Base-by-base conservation (phyloP, 2,888 invertebrate species). In the Leptopilina myrica region DNA sequence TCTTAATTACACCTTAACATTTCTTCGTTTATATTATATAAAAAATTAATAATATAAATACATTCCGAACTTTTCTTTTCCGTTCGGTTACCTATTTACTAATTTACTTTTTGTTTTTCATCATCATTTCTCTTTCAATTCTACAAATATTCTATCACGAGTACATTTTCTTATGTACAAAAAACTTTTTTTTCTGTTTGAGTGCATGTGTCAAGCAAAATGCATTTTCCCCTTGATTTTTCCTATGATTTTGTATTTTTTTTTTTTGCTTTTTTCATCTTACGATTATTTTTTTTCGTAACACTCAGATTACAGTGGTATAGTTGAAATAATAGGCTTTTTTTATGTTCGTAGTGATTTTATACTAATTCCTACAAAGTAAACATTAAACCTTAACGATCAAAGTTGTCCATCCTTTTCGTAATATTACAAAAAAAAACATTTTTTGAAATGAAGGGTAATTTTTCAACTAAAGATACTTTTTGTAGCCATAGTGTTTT, bases 321-420 rank as follows among this genome's bases (percentile, higher is more conserved):
- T 87, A 86, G 83, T 85, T 88, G 84, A 89, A 88, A 90, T 88
- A 87, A 89, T 89, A 87, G 87, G 85, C 86, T 85, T 87, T 78
- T 20, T 86, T 86, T 85, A 85, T 86, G 78, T 86, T 84, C 83
- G 81, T 80, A 84, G 85, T 84, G 80, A 80, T 82, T 83, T 20
- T 86, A 85, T 85, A 80, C 85, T 87, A 86, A 82, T 81, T 84
- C 82, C 88, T 89, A 89, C 83, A 86, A 88, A 88, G 82, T 89
- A 87, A 88, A 88, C 83, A 82, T 82, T 87, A 87, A 83, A 64
- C 80, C 84, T 87, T 87, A 84, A 85, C 79, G 77, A 84, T 76
- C 81, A 82, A 46, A 84, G n/a, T 82, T 82, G 81, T 84, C 82
- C 85, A 86, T 85, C 83, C 85, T 84, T 79, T 80, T 76, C 78